A percentile compares a stretch with the other conserved stretches of the same genome.
phyloP scores from a whole-genome alignment of 2,888 invertebrate genomes.

The Synergus itoensis region DNA sequence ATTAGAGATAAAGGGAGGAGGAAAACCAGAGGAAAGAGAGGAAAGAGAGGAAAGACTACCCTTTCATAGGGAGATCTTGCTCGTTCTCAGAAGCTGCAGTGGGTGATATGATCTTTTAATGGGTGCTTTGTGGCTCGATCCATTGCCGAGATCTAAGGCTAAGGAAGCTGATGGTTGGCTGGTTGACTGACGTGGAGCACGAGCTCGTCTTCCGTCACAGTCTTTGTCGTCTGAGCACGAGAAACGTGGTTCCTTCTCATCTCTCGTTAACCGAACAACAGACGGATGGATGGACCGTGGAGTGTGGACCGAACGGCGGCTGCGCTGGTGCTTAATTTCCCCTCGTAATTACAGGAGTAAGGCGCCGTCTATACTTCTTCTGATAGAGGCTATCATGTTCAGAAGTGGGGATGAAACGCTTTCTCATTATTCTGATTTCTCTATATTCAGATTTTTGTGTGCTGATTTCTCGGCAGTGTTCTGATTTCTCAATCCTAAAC shows the following conservation, averaged over 20 bases:
- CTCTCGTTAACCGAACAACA: constrained; percentile 66
- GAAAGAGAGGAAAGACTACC: constrained; percentile 49
- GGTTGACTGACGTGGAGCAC: constrained; percentile 55
- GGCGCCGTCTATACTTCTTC: constrained; percentile 53
- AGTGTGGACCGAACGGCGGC: constrained; percentile 71
- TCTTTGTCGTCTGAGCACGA: constrained; percentile 66
- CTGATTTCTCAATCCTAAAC: not conserved
- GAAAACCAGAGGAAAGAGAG: constrained; percentile 44
- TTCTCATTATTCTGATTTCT: constrained; percentile 22
- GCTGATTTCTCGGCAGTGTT: too few relatives aligned
- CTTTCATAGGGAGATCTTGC: constrained; percentile 57
- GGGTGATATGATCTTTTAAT: constrained; percentile 78
- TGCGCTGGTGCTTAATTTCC: constrained; percentile 79
- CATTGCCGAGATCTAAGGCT: constrained; percentile 74
- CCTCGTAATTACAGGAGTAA: constrained; percentile 77
- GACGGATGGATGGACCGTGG: constrained; percentile 67
- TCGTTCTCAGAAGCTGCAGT: constrained; percentile 65
- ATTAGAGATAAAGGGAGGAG: constrained; percentile 47
- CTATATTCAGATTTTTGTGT: too few relatives aligned
- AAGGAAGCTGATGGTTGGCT: constrained; percentile 64
- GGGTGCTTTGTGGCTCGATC: constrained; percentile 77
- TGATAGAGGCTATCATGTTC: constrained; percentile 44
- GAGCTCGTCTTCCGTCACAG: constrained; percentile 55
- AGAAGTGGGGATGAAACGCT: not conserved
- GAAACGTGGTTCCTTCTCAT: constrained; percentile 65